These are phyloP conservation scores for Bothrops jararaca DNA, from an alignment of 2,113 vertebrate genomes.

Conservation along the genomic window DNA sequence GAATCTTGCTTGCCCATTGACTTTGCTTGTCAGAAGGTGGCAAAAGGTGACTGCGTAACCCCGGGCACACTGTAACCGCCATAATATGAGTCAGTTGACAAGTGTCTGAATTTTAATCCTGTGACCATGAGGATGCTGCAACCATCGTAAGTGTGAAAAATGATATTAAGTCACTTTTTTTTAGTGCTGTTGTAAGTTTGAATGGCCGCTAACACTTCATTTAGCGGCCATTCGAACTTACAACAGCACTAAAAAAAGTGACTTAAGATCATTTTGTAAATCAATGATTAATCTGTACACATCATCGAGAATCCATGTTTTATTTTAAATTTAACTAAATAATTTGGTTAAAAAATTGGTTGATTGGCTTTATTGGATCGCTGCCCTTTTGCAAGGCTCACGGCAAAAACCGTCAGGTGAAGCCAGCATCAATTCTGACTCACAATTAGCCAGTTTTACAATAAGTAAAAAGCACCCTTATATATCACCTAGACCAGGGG, in stretches of 20 bases:
- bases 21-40: too few relatives aligned
- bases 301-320: neutral
- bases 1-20: too few relatives aligned
- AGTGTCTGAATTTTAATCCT: too few relatives aligned
- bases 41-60: too few relatives aligned
- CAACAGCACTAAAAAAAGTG: too few relatives aligned
- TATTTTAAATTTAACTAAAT: neutral
- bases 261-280: too few relatives aligned
- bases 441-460: neutral
- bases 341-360: neutral
- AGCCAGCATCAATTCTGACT: neutral
- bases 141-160: too few relatives aligned
- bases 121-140: too few relatives aligned
- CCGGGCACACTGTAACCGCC: too few relatives aligned
- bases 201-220: neutral
- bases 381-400: neutral
- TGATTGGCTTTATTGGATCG: neutral
- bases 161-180: neutral
- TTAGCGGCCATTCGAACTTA: too few relatives aligned
- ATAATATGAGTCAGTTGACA: too few relatives aligned
- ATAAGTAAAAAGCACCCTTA: neutral
- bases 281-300: neutral
- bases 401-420: neutral
- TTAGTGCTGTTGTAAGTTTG: neutral
- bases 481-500: too few relatives aligned